Percentiles rank a stretch among this genome's conserved stretches.
These are phyloP conservation scores for Syrrhaptes paradoxus DNA, from an alignment of 2,113 vertebrate genomes.

Conservation along the genomic window DNA sequence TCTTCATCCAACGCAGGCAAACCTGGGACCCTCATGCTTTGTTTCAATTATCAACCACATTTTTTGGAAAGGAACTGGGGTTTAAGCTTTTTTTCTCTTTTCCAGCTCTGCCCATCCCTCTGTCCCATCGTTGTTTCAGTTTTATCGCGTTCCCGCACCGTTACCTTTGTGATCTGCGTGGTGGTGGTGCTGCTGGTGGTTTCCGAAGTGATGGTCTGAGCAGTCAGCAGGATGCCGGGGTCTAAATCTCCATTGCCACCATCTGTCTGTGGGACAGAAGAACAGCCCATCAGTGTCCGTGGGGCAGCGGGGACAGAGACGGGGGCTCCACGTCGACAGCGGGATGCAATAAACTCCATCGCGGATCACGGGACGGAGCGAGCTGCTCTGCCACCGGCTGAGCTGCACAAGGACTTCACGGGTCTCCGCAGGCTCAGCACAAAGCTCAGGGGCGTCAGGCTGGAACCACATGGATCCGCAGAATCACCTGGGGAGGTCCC, in stretches of 20 bases:
- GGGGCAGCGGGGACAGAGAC: neutral
- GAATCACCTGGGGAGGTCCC: neutral
- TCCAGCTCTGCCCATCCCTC: neutral
- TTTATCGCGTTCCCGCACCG: rapidly evolving
- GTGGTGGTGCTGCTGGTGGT: slow-evolving; percentile 97
- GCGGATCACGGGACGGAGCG: rapidly evolving
- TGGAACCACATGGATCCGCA: neutral
- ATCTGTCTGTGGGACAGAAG: slow-evolving; percentile 78
- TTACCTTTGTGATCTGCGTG: slow-evolving; percentile 99
- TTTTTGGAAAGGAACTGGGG: neutral
- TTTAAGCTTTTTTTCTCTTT: neutral
- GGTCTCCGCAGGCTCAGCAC: neutral
- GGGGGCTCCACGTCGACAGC: neutral
- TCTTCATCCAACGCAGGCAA: neutral
- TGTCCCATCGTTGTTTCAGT: rapidly evolving
- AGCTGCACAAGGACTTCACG: neutral
- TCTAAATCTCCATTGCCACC: slow-evolving; percentile 85
- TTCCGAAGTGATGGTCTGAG: slow-evolving; percentile 97
- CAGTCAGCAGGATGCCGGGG: slow-evolving; percentile 89
- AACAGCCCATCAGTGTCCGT: neutral
- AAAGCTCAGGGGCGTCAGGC: neutral
- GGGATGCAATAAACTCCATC: neutral
- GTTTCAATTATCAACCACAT: neutral
- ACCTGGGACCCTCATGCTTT: neutral
- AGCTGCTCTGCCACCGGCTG: neutral